These are phyloP conservation scores for Atta cephalotes DNA, from an alignment of 1,140 invertebrate genomes.

Conservation along the genomic window DNA sequence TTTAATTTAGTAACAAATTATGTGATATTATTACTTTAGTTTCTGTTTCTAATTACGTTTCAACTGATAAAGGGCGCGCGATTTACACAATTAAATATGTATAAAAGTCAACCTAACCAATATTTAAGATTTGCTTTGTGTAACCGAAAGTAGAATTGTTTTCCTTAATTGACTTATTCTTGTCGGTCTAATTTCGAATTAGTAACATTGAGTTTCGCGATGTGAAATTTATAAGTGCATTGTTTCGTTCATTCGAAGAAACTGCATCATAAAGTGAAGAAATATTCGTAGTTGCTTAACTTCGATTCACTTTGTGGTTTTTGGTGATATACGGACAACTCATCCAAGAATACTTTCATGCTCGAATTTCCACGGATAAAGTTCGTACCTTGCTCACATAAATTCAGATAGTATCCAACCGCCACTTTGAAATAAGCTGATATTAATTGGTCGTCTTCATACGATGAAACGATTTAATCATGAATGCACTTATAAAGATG, in stretches of 20 bases:
- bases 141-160: too few species aligned
- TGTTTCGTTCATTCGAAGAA: neutral
- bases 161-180: too few species aligned
- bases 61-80: too few species aligned
- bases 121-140: too few species aligned
- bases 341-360: constrained; percentile 33
- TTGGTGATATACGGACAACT: neutral
- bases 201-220: too few species aligned
- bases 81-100: too few species aligned
- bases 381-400: neutral
- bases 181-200: too few species aligned
- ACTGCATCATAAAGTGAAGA: constrained; percentile 19
- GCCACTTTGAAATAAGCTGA: constrained; percentile 16
- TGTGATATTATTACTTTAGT: too few species aligned
- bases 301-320: constrained; percentile 16
- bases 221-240: neutral
- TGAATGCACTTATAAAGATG: neutral
- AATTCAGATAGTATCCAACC: constrained; percentile 10
- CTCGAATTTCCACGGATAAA: constrained; percentile 39
- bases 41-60: too few species aligned
- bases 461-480: neutral
- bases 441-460: neutral
- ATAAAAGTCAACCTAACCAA: too few species aligned
- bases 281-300: constrained; percentile 10
- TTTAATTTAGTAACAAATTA: too few species aligned